Base-by-base conservation (phyloP, 2,113 vertebrate species). In the Salvelinus alpinus region DNA sequence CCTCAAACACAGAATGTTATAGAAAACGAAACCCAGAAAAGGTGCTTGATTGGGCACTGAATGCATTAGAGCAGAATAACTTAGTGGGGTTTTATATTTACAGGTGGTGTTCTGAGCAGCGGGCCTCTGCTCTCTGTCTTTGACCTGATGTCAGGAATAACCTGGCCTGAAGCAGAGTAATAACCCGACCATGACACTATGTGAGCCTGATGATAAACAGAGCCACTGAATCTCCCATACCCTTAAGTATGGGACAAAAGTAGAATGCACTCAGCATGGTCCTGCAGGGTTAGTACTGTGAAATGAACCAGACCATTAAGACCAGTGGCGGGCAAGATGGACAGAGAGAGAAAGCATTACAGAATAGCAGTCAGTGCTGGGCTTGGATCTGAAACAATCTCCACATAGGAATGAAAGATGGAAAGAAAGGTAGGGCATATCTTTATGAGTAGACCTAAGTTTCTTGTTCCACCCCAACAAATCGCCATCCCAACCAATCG, bases 221-320 rank as follows among this genome's bases (percentile, higher is more conserved):
- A 62, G 9, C n/a, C 6, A 22, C 59, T 22, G 18, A 62, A 16
- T 16, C 18, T 16, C 18, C 20, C 59, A 62, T 62, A 18, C n/a
- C 38, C 9, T 44, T 44, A 44, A 9, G 38, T 11, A 44, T 11
- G 59, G n/a, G 59, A 62, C 59, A 62, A 62, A 62, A 62, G 59
- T 22, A 62, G 59, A 62, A 62, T n/a, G 59, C 59, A 62, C 59
- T 62, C 59, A 62, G 59, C 59, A 62, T 62, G n/a, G 59, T 22
- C 18, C 59, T 62, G 59, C n/a, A 24, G 59, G 59, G 59, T 24
- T 9, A 22, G 38, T 8, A 62, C 9, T 62, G 59, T n/a, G 59
- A 62, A 22, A 22, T 62, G n/a, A 62, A 22, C n/a, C 9, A 7
- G n/a, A n/a, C 59, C 59, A 62, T 62, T 24, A 62, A 62, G 18